These are phyloP conservation scores for Aphrophora alni DNA, from an alignment of 2,888 invertebrate genomes.

Conservation along the genomic window DNA sequence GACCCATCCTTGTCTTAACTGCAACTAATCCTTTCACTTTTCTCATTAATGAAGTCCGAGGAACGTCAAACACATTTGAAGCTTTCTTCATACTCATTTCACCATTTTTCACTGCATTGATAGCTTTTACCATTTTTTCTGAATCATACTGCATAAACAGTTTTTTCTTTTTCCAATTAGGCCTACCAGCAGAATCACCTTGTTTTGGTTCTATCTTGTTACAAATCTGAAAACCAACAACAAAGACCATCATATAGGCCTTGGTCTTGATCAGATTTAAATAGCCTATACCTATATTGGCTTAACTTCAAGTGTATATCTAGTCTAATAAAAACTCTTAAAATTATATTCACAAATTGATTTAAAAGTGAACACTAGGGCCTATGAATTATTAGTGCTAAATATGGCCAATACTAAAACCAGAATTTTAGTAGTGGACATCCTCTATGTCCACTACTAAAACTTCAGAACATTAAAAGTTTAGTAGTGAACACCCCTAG, in stretches of 20 bases:
- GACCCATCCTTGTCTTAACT: conserved; percentile 14
- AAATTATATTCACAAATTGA: too few relatives aligned
- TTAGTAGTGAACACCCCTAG: not conserved
- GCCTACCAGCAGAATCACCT: not conserved
- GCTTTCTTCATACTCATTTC: conserved; percentile 13
- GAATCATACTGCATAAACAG: too few relatives aligned
- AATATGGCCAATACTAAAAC: not conserved
- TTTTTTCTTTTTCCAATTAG: too few relatives aligned
- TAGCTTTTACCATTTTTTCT: not conserved
- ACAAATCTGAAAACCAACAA: not conserved
- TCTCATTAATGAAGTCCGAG: not conserved
- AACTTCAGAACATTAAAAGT: not conserved
- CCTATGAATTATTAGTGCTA: not conserved
- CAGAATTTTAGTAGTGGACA: not conserved
- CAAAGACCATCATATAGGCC: too few relatives aligned
- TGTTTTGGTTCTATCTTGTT: not conserved
- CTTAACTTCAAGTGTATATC: too few relatives aligned
- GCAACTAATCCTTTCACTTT: conserved; percentile 10
- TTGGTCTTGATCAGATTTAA: too few relatives aligned
- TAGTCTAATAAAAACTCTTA: too few relatives aligned
- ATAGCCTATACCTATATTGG: too few relatives aligned
- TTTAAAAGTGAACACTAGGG: not conserved
- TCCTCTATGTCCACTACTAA: not conserved
- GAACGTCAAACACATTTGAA: conserved; percentile 12
- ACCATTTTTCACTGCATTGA: conserved; percentile 13